Base-by-base conservation (phyloP, 2,797 vertebrate genomes). In the Calcarius lapponicus region DNA sequence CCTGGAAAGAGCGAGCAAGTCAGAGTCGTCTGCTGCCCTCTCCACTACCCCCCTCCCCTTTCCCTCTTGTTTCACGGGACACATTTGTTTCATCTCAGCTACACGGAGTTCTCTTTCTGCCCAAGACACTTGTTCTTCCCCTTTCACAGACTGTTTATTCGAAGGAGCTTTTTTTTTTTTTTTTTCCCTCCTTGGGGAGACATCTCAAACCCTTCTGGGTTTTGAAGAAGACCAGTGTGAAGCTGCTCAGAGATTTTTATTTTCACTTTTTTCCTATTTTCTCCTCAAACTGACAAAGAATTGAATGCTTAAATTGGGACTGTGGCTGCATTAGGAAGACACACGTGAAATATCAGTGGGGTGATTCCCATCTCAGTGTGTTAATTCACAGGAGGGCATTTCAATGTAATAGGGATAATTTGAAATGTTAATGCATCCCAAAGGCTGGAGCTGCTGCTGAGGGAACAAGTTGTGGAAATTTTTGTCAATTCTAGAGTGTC, bases 1-100 rank as follows among this genome's bases (percentile, higher is more conserved):
- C 91, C 94, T 95, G 92, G 86, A 93, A 90, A 80, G 91, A 92
- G 69, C 2, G 43, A 96, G 96, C 91, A 92, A 95, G 86, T 88
- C 88, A 78, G 90, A 78, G 78, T 36, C 84, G 86, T 95, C 96
- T 96, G 88, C 91, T 94, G 85, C 90, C 88, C 86, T 95, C 86
- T 88, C 72, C 43, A 1, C 71, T 95, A 84, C 88, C 67, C 85
- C 92, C 95, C 92, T 86, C 60, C 88, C 47, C 64, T 88, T 96
- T 87, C 88, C 80, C 91, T 92, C 93, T 88, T 91, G 57, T 94
- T 89, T 89, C 92, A 81, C 87, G 72, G 95, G 92, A 93, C 80
- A 76, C 71, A 47, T 76, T 96, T 94, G 61, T 96, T 95, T 95
- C 83, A 62, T 93, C 72, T 82, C 83, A 74, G 93, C 86, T 93